Base-by-base conservation (phyloP, 1,140 invertebrate species). In the Paraescarpia echinospica region DNA sequence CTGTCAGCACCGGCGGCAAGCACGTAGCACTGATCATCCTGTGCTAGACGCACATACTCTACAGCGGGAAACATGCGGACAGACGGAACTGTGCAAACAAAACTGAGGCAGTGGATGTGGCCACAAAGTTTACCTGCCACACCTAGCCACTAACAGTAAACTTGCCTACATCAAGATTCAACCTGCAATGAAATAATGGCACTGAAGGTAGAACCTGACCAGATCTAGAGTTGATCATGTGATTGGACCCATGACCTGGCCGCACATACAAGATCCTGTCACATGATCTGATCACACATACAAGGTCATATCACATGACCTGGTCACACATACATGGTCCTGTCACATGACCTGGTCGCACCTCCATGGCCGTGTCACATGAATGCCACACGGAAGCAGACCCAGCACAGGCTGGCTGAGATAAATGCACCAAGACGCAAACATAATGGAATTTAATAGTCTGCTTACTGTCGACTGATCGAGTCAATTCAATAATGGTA, bases 391-490 rank as follows among this genome's bases (percentile, higher is more conserved):
- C 59, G 14, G 59, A 77, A 31, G 14, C 59, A 77, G 59, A 31
- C 59, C 14, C 2, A 18, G 59, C 59, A 6, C 59, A 27, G 59
- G 14, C 59, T 41, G 27, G 59, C 59, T 18, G 59, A 77, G 59
- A 77, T 77, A 77, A 77, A 77, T 77, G 59, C 59, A 27, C 18
- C 59, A 77, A 77, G 59, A 77, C 59, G 59, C 59, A 77, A 77
- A 77, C 59, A 77, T 77, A 77, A 77, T 77, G 59, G 59, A 77
- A 77, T 77, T 77, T 77, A 77, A 77, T 77, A 77, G 59, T 77
- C 59, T 77, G 59, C 59, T 77, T 77, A 77, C 59, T 77, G 59
- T 77, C 59, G 59, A 77, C 59, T 77, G 59, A 77, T 77, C 59
- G 59, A 77, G 59, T 77, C 59, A 77, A 77, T 77, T 77, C 59